Conservation (phyloP, 2,797 vertebrate species). For the Platyrinchus mystaceus region DNA sequence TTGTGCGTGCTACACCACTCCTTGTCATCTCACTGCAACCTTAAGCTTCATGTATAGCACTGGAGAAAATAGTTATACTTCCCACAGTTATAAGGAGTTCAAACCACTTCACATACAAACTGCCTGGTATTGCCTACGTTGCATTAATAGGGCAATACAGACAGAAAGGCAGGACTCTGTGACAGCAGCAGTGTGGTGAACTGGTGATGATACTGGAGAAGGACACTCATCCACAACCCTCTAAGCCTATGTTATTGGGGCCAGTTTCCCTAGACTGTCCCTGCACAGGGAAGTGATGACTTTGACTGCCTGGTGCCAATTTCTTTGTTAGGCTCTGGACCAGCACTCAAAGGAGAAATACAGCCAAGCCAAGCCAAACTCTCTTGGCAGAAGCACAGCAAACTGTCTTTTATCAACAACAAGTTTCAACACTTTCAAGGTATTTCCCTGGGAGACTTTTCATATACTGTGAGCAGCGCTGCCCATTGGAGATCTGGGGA, state of each 20-base stretch:
- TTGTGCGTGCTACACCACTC: neutral
- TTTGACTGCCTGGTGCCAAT: neutral
- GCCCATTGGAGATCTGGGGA: neutral
- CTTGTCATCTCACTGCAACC: neutral
- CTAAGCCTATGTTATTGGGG: neutral
- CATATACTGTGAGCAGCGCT: neutral
- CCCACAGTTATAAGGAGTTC: neutral
- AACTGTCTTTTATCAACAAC: neutral
- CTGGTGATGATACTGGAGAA: neutral
- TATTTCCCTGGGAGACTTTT: neutral
- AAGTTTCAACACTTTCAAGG: neutral
- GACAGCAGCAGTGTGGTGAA: rapidly evolving
- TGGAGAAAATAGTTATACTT: neutral
- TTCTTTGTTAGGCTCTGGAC: neutral
- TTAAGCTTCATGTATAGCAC: neutral
- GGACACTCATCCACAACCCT: neutral
- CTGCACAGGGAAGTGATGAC: neutral
- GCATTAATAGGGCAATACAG: neutral
- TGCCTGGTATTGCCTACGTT: neutral
- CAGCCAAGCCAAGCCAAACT: neutral
- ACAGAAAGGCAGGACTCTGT: neutral
- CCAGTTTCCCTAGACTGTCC: neutral
- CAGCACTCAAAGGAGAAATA: neutral
- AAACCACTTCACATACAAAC: neutral
- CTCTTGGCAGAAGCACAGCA: neutral